Conservation (phyloP, 1,140 invertebrate genomes). For the Lepidurus apus region DNA sequence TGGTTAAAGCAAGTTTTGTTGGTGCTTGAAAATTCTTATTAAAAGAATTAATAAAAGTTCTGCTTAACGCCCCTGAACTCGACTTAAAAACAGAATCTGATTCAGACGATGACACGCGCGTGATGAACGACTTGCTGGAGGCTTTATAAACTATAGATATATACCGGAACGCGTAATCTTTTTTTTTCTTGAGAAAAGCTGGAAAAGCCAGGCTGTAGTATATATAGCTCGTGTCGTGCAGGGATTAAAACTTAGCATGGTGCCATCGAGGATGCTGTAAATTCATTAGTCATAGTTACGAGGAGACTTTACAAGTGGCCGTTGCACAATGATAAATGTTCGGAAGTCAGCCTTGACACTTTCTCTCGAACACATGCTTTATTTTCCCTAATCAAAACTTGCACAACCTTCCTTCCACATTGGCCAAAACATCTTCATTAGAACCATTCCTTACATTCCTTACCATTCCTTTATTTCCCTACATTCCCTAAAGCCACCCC, state of each 20-base stretch:
- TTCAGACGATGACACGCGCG: neutral
- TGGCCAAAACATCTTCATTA: too few relatives aligned
- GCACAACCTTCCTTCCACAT: too few relatives aligned
- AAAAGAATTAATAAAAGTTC: too few relatives aligned
- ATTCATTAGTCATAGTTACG: conserved; percentile 15
- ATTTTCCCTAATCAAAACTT: neutral
- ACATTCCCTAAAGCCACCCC: too few relatives aligned
- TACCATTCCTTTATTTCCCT: too few relatives aligned
- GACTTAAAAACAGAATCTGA: neutral
- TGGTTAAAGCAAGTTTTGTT: too few relatives aligned
- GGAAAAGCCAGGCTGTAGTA: neutral
- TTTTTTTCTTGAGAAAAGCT: neutral
- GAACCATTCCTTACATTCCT: too few relatives aligned
- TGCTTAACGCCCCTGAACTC: neutral
- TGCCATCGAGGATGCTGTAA: neutral
- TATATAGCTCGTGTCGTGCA: conserved; percentile 13
- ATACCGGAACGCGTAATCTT: neutral
- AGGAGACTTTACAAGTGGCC: conserved; percentile 7
- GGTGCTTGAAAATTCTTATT: too few relatives aligned
- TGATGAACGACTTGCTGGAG: conserved; percentile 1
- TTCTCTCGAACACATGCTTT: neutral
- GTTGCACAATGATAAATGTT: conserved; percentile 16
- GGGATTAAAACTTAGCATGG: conserved; percentile 21
- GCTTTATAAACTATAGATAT: neutral
- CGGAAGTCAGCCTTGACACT: neutral